Evolutionary conservation across 2,113 vertebrate genomes (phyloP).

Genomic region (Muntiacus reevesi): DNA sequence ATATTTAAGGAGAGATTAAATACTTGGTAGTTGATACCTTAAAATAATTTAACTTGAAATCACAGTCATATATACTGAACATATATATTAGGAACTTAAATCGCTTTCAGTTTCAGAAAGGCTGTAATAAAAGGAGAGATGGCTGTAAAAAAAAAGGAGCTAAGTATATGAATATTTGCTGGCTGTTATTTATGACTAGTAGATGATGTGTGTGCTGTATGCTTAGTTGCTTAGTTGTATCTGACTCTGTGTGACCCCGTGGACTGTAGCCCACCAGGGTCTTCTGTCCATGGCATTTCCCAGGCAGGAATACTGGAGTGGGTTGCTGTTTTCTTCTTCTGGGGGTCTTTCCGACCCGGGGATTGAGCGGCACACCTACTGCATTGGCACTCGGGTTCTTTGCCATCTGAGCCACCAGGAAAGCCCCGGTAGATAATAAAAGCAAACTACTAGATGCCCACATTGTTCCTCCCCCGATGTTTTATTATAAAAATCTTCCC

Average conservation of each 20-base stretch:
- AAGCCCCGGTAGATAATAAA: neutral
- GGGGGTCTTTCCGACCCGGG: neutral
- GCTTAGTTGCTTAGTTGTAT: neutral
- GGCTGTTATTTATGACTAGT: neutral
- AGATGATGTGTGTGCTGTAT: neutral
- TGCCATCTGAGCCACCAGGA: neutral
- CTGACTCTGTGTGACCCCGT: neutral
- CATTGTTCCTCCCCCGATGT: neutral
- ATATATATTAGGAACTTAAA: neutral
- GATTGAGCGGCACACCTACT: neutral
- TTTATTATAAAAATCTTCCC: conserved; percentile 21
- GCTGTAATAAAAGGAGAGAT: conserved; percentile 7
- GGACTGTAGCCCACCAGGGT: neutral
- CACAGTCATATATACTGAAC: neutral
- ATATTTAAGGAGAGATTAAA: neutral
- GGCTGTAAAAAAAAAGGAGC: neutral
- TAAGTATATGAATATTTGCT: neutral
- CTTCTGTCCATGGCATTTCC: neutral
- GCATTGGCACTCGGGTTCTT: neutral
- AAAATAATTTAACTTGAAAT: conserved; percentile 14
- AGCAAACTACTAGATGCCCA: neutral
- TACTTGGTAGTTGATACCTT: neutral
- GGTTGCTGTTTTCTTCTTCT: neutral
- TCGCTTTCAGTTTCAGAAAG: conserved; percentile 33
- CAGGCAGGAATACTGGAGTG: neutral